phyloP scores from a whole-genome alignment of 1,140 invertebrate genomes.

The Hypothenemus hampei region DNA sequence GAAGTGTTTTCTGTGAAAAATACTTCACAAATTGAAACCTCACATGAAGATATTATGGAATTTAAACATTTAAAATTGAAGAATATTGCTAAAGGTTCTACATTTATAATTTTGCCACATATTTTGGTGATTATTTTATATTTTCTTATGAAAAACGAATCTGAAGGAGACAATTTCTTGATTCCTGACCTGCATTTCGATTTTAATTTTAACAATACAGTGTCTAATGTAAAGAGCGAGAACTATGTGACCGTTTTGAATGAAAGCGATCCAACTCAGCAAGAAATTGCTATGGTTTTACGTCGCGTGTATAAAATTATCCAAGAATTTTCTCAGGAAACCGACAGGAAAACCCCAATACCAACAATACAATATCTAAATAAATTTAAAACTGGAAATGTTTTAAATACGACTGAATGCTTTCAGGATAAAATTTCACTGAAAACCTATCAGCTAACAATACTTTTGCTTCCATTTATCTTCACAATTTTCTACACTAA shows the following conservation, averaged over 20 bases:
- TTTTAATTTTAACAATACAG: slow-evolving; percentile 4
- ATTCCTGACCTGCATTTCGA: not conserved
- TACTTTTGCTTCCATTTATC: slow-evolving; percentile 8
- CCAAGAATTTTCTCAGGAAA: too few relatives aligned
- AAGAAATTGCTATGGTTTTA: too few relatives aligned
- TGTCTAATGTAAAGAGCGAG: not conserved
- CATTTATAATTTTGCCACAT: not conserved
- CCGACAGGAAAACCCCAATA: slow-evolving; percentile 2
- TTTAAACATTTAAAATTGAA: too few relatives aligned
- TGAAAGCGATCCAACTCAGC: too few relatives aligned
- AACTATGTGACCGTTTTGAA: too few relatives aligned
- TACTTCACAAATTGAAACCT: not conserved
- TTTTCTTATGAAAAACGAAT: slow-evolving; percentile 3
- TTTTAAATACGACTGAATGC: not conserved
- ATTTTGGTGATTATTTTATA: slow-evolving; percentile 9
- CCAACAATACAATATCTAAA: slow-evolving; percentile 8
- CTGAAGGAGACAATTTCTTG: not conserved
- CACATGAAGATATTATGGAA: too few relatives aligned
- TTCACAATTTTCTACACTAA: slow-evolving; percentile 10
- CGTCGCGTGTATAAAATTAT: too few relatives aligned
- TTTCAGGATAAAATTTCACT: not conserved
- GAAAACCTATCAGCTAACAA: slow-evolving; percentile 9
- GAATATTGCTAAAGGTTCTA: slow-evolving; percentile 5
- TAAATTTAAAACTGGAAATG: not conserved
- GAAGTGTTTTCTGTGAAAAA: slow-evolving; percentile 20